Evolutionary conservation across 2,797 vertebrate species (phyloP).

Genomic region (Craterocephalus amniculus): DNA sequence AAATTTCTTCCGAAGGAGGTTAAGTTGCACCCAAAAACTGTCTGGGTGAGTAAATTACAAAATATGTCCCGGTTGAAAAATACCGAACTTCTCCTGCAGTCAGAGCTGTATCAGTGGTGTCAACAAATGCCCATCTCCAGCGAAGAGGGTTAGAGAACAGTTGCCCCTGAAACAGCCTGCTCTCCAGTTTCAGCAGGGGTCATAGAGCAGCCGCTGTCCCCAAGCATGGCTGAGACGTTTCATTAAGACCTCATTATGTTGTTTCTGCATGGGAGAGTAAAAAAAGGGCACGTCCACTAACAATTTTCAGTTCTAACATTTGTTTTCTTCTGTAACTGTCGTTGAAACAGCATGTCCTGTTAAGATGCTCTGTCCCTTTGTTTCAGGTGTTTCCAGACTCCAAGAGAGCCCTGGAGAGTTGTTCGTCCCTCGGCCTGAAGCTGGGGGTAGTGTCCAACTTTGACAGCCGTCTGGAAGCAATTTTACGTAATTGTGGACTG

Average conservation of each 20-base stretch:
- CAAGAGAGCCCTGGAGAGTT: slow-evolving; percentile 77
- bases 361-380: slow-evolving; percentile 12
- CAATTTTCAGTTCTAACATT: background rate
- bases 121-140: no score
- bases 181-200: no score
- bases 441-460: slow-evolving; percentile 94
- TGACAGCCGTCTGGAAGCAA: slow-evolving; percentile 86
- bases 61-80: no score
- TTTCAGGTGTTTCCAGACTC: slow-evolving; percentile 86
- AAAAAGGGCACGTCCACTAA: background rate
- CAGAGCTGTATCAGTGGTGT: no score
- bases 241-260: background rate
- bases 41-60: no score
- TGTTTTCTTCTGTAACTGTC: background rate
- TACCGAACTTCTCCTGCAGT: no score
- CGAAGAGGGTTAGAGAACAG: no score
- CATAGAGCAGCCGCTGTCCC: no score
- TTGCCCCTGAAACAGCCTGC: no score
- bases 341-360: background rate
- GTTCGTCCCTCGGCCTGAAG: slow-evolving; percentile 82
- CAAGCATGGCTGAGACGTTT: background rate
- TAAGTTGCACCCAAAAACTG: no score
- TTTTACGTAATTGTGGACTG: slow-evolving; percentile 84
- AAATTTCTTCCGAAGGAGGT: no score
- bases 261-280: background rate